Conservation (phyloP, 2,113 vertebrate genomes). For the Bagarius yarrelli region DNA sequence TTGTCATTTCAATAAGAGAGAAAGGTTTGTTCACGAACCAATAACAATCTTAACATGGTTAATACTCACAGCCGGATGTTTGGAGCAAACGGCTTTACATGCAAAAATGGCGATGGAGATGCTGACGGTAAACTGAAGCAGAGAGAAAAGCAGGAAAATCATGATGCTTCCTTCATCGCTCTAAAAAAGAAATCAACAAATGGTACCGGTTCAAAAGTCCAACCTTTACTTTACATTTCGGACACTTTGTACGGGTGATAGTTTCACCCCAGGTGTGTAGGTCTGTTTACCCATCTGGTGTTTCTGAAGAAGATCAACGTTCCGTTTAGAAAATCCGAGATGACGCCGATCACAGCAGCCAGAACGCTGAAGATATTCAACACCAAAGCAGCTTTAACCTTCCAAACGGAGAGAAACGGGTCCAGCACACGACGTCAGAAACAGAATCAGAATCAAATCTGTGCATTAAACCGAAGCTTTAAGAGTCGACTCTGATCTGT, state of each 20-base stretch:
- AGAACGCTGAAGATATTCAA: neutral
- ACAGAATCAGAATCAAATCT: neutral
- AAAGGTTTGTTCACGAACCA: too few species aligned
- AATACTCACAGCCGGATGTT: neutral
- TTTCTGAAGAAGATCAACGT: too few species aligned
- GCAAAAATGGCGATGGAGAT: neutral
- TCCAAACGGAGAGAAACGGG: too few species aligned
- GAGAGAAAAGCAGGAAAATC: neutral
- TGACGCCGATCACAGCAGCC: neutral
- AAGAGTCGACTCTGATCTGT: neutral
- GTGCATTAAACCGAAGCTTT: neutral
- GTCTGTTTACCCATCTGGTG: too few species aligned
- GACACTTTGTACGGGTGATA: too few species aligned
- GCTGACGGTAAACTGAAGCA: neutral
- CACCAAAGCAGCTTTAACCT: neutral
- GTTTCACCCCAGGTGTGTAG: too few species aligned
- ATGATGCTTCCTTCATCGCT: fast-evolving
- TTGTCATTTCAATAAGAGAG: too few species aligned
- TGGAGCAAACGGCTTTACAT: neutral
- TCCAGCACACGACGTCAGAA: neutral
- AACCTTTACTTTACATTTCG: neutral
- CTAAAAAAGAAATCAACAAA: neutral
- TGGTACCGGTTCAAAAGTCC: too few species aligned
- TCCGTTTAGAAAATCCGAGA: neutral
- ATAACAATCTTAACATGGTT: neutral